Percentiles rank a stretch among this genome's conserved stretches.
Evolutionary conservation across 1,140 invertebrate genomes (phyloP).

Genomic region (Tribolium madens): DNA sequence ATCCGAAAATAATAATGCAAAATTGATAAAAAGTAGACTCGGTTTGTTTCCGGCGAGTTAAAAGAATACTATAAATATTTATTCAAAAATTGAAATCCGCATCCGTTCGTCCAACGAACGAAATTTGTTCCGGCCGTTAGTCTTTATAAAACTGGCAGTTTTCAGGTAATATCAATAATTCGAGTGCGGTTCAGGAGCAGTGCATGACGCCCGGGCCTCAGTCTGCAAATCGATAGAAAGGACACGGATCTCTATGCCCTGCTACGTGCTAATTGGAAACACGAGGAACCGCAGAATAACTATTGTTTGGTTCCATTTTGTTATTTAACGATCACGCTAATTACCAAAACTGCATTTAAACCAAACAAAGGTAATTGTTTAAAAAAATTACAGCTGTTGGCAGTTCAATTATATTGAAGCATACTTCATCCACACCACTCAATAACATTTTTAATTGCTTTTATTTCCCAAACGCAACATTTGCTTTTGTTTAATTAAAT

Average conservation of each 20-base stretch:
- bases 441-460: too few relatives aligned
- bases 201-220: constrained; percentile 36
- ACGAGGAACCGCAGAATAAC: constrained; percentile 27
- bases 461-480: too few relatives aligned
- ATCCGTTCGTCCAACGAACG: constrained; percentile 8
- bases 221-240: constrained; percentile 36
- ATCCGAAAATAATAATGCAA: background rate
- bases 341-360: background rate
- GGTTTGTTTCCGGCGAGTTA: background rate
- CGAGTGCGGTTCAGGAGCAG: constrained; percentile 34
- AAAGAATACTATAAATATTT: constrained; percentile 15
- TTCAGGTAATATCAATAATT: constrained; percentile 39
- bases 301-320: constrained; percentile 1
- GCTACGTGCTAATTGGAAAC: constrained; percentile 38
- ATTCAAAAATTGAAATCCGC: constrained; percentile 23
- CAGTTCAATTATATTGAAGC: too few relatives aligned
- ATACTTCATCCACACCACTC: too few relatives aligned
- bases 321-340: constrained; percentile 1
- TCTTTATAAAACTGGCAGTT: constrained; percentile 37
- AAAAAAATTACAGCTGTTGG: background rate
- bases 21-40: too few relatives aligned
- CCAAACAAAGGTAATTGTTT: background rate
- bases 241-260: constrained; percentile 20
- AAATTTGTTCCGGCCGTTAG: constrained; percentile 36
- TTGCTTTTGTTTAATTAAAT: too few relatives aligned